Percentiles rank a stretch among this genome's conserved stretches.
Conservation (phyloP, 2,888 invertebrate genomes). For the Ephialtes manifestator region DNA sequence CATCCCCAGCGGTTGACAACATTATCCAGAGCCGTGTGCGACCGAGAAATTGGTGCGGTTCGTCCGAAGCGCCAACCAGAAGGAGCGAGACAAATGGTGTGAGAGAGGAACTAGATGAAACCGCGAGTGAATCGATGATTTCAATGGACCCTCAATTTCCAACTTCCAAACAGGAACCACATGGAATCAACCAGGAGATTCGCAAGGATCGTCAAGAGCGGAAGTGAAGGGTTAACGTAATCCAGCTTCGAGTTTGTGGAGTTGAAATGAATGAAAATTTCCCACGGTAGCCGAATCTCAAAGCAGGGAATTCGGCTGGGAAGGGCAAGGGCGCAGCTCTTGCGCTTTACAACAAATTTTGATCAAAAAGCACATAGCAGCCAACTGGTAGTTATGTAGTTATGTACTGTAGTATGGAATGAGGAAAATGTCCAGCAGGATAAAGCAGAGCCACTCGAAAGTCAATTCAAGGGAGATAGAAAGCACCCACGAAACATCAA, state of each 20-base stretch:
- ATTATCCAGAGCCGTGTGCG: constrained; percentile 17
- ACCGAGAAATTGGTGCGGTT: constrained; percentile 44
- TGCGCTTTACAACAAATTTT: background rate
- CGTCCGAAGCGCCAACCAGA: constrained; percentile 7
- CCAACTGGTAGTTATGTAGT: background rate
- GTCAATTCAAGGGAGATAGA: background rate
- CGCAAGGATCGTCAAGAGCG: constrained; percentile 28
- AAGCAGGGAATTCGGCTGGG: background rate
- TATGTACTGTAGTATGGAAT: background rate
- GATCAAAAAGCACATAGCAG: background rate
- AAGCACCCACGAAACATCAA: background rate
- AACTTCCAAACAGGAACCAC: constrained; percentile 68
- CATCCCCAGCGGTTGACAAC: background rate
- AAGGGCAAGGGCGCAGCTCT: background rate
- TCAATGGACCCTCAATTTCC: constrained; percentile 69
- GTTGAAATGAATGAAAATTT: constrained; percentile 80
- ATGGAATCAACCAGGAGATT: constrained; percentile 38
- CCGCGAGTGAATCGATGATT: constrained; percentile 58
- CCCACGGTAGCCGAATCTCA: constrained; percentile 70
- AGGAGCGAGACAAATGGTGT: background rate
- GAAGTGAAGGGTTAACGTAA: constrained; percentile 35
- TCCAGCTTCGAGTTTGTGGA: constrained; percentile 72
- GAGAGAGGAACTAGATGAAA: constrained; percentile 29
- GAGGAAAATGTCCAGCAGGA: background rate
- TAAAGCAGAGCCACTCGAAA: constrained; percentile 4